Percentiles rank a stretch among this genome's conserved stretches.
Conservation (phyloP, 2,797 vertebrate genomes). For the Ciconia nigra region DNA sequence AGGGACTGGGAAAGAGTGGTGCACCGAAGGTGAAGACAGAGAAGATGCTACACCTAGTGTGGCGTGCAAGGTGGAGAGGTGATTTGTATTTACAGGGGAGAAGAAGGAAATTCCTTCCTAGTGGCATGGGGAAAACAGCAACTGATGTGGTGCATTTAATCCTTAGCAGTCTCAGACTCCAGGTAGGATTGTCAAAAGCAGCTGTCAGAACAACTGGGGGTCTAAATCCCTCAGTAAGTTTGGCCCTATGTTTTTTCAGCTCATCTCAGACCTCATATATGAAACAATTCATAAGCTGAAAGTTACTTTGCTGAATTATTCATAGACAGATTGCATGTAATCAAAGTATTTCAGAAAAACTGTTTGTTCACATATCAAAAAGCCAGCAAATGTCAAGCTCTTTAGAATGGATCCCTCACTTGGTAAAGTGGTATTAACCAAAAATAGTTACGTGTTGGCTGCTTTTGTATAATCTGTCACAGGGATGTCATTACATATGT, state of each 20-base stretch:
- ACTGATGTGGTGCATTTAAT: not conserved
- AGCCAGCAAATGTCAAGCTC: not conserved
- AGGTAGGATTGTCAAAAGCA: not conserved
- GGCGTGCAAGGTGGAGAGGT: not conserved
- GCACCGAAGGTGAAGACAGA: not conserved
- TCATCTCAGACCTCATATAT: not conserved
- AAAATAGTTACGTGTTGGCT: not conserved
- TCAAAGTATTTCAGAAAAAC: not conserved
- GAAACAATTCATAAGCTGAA: not conserved
- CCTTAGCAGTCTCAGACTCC: not conserved
- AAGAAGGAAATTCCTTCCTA: not conserved
- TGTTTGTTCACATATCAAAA: not conserved
- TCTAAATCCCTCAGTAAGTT: not conserved
- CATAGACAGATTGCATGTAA: not conserved
- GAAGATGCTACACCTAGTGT: not conserved
- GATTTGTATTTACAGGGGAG: not conserved
- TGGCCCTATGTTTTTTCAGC: not conserved
- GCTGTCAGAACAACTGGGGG: not conserved
- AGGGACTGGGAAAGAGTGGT: not conserved
- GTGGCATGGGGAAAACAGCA: not conserved
- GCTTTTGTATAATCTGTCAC: not conserved
- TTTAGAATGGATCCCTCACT: not conserved
- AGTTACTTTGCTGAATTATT: conserved; percentile 14
- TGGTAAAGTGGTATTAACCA: not conserved
- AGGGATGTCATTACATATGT: not conserved